A percentile compares a stretch with the other conserved stretches of the same genome.
phyloP scores from a whole-genome alignment of 2,113 vertebrate species.

The Pachycephala philippinensis region DNA sequence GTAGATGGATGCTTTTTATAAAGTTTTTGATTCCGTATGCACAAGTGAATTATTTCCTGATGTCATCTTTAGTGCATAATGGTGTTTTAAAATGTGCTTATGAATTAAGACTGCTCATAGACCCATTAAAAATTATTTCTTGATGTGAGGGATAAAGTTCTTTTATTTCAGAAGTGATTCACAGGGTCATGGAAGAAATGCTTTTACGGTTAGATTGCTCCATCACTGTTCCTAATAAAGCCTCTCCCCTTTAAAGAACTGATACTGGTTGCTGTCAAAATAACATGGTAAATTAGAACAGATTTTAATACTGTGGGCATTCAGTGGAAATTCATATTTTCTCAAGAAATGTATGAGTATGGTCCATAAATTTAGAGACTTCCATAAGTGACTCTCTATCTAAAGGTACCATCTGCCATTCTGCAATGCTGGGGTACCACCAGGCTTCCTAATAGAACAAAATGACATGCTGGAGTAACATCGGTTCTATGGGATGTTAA shows the following conservation, averaged over 20 bases:
- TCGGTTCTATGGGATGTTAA: not conserved
- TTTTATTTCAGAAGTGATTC: conserved; percentile 10
- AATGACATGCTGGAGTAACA: not conserved
- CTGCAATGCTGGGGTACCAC: not conserved
- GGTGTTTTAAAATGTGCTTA: not conserved
- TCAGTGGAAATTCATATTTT: not conserved
- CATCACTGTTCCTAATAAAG: not conserved
- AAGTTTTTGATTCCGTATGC: not conserved
- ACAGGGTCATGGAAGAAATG: not conserved
- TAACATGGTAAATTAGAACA: not conserved
- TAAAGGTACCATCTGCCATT: not conserved
- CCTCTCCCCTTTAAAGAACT: not conserved
- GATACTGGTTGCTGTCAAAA: not conserved
- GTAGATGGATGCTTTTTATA: not conserved
- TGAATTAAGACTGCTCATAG: not conserved
- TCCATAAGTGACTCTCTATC: not conserved
- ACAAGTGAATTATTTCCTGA: not conserved
- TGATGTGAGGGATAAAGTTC: not conserved
- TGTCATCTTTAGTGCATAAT: not conserved
- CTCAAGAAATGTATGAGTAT: not conserved
- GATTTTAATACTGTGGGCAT: not conserved
- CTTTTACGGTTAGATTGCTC: not conserved
- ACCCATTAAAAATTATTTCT: conserved; percentile 8
- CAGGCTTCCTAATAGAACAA: not conserved
- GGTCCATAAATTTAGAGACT: not conserved